These are phyloP conservation scores for Cataglyphis albicans DNA, from an alignment of 2,888 invertebrate genomes.

Conservation along the genomic window DNA sequence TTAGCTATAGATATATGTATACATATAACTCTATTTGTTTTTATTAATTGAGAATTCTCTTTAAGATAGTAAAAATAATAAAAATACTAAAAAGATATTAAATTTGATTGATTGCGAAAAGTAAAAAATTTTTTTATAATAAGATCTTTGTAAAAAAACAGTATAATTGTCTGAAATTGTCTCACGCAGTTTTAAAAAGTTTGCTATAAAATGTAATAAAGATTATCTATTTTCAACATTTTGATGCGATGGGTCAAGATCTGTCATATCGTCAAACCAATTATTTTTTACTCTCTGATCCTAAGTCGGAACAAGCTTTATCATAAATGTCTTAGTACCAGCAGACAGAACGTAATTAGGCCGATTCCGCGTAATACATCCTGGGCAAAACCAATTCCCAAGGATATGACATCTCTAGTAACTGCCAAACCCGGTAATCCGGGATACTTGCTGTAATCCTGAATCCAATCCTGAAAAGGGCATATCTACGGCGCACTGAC, in stretches of 20 bases:
- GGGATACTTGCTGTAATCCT: slow-evolving; percentile 74
- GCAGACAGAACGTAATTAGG: slow-evolving; percentile 69
- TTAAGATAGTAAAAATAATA: background rate
- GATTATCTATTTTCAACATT: background rate
- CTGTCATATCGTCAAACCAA: slow-evolving; percentile 38
- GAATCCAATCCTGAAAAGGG: slow-evolving; percentile 60
- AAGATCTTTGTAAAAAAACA: background rate
- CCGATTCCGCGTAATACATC: slow-evolving; percentile 65
- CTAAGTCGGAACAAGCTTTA: background rate
- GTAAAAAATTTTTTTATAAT: background rate
- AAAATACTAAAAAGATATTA: background rate
- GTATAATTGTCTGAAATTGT: background rate
- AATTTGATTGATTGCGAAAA: background rate
- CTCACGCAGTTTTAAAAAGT: background rate
- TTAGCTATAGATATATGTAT: background rate
- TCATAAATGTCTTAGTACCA: slow-evolving; percentile 56
- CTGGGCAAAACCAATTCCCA: slow-evolving; percentile 70
- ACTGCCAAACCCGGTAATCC: slow-evolving; percentile 72
- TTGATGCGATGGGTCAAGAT: slow-evolving; percentile 13
- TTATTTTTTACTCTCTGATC: slow-evolving; percentile 11
- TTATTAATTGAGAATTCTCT: background rate
- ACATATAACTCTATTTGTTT: background rate
- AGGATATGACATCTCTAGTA: slow-evolving; percentile 70
- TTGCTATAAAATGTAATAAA: background rate
- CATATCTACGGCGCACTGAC: slow-evolving; percentile 38